Conservation (phyloP, 2,888 invertebrate genomes). For the Incurvaria masculella region DNA sequence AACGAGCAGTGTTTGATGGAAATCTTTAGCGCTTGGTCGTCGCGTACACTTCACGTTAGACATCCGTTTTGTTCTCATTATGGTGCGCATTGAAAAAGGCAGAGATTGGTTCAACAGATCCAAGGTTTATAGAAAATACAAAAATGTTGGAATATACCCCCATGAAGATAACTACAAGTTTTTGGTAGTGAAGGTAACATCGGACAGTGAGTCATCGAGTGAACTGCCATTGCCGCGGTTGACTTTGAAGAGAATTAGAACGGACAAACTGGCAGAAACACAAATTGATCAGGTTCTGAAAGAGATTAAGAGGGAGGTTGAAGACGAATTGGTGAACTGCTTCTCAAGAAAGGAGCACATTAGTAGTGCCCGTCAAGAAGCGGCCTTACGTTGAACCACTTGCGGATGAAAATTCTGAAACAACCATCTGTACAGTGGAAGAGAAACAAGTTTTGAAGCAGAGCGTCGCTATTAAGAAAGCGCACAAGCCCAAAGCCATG, state of each 20-base stretch:
- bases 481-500: conserved; percentile 10
- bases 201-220: conserved; percentile 4
- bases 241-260: too few relatives aligned
- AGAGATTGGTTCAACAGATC: too few relatives aligned
- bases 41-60: conserved; percentile 1
- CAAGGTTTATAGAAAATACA: too few relatives aligned
- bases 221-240: conserved; percentile 1
- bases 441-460: conserved; percentile 8
- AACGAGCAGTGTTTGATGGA: too few relatives aligned
- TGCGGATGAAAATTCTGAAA: conserved; percentile 8
- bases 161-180: too few relatives aligned
- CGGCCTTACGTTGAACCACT: conserved; percentile 9
- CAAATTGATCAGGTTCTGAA: conserved; percentile 3
- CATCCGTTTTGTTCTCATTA: not conserved
- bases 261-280: conserved; percentile 3
- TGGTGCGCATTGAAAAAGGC: too few relatives aligned
- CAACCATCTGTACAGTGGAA: conserved; percentile 8
- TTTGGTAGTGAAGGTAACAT: too few relatives aligned
- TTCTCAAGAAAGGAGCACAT: conserved; percentile 5
- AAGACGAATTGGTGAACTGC: conserved; percentile 5
- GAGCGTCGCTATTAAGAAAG: conserved; percentile 8
- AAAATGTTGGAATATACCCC: too few relatives aligned
- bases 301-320: conserved; percentile 4
- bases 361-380: conserved; percentile 7
- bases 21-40: conserved; percentile 1